Evolutionary conservation across 2,797 vertebrate species (phyloP), one percentile per base, ranked within the genome.

Genomic region (Selene dorsalis): DNA sequence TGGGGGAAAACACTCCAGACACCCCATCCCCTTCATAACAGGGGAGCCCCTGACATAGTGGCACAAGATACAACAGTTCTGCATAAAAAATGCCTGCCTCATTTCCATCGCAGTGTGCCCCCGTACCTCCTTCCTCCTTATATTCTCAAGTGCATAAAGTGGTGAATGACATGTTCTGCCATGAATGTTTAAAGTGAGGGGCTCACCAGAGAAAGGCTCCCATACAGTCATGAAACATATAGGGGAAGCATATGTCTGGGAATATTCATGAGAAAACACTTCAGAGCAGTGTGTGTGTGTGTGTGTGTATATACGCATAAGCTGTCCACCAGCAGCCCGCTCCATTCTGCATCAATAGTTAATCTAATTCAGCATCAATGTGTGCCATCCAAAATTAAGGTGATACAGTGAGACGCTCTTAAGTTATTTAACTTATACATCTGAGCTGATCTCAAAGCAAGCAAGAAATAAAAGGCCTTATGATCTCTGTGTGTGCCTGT

Each of bases 1-100:
- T 77, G 86, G 84, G 82, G 82, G 87, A 50, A 87, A 87, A 90
- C 86, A 90, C 88, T 90, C 82, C 79, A 90, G 80, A 84, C 80
- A 75, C 84, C 86, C 84, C 82, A 63, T 82, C 83, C 82, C 82
- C 88, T 55, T 68, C 77, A 73, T 84, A 78, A 78, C 78, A 70
- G 88, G 87, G 83, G 81, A 79, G 84, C 64, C 67, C 67, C 78
- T 69, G 86, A 88, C 76, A 84, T 66, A 62, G 81, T 80, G 77
- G 70, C 80, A 79, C 67, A 28, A 64, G 72, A 85, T 84, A 53
- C 62, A 81, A 62, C 38, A 60, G 71, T 41, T 75, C 17, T 65
- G 70, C 66, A 79, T 75, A 10, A 75, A 66, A 83, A 43, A 57
- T 3, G 22, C 56, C 59, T 41, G 62, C 79, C 75, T 91, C 79